These are phyloP conservation scores for Rhinichthys osculus DNA, from an alignment of 2,797 vertebrate genomes.

Conservation along the genomic window DNA sequence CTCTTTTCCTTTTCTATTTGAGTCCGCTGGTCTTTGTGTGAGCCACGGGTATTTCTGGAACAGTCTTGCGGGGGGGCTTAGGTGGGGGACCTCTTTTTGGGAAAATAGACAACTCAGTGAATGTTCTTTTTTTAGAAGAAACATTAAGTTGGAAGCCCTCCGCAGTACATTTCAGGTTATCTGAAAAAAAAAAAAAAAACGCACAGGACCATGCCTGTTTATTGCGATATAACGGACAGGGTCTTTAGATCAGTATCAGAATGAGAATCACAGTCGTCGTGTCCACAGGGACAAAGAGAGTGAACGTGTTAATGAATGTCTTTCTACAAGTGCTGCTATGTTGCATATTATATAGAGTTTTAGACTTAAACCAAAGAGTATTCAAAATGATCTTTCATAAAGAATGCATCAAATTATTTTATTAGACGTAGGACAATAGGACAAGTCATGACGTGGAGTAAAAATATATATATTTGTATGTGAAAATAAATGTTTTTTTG, in stretches of 20 bases:
- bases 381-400: conserved; percentile 71
- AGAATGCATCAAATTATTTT: conserved; percentile 67
- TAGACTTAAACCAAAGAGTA: conserved; percentile 92
- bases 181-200: conserved; percentile 65
- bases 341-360: conserved; percentile 74
- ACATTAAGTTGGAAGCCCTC: conserved; percentile 5
- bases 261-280: conserved; percentile 57
- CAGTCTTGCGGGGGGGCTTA: conserved; percentile 36
- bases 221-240: conserved; percentile 63
- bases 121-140: background rate
- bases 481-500: conserved; percentile 65
- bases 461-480: conserved; percentile 51
- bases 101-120: conserved; percentile 42
- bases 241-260: conserved; percentile 68
- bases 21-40: conserved; percentile 10
- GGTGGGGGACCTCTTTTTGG: background rate
- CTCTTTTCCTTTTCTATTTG: conserved; percentile 21
- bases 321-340: conserved; percentile 88
- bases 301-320: conserved; percentile 76
- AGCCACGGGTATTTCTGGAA: conserved; percentile 37
- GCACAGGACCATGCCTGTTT: conserved; percentile 71
- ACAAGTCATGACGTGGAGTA: conserved; percentile 56
- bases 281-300: conserved; percentile 66
- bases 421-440: conserved; percentile 61
- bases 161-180: conserved; percentile 39